Percentiles rank a stretch among this genome's conserved stretches.
Evolutionary conservation across 2,113 vertebrate species (phyloP).

Genomic region (Ahaetulla prasina): DNA sequence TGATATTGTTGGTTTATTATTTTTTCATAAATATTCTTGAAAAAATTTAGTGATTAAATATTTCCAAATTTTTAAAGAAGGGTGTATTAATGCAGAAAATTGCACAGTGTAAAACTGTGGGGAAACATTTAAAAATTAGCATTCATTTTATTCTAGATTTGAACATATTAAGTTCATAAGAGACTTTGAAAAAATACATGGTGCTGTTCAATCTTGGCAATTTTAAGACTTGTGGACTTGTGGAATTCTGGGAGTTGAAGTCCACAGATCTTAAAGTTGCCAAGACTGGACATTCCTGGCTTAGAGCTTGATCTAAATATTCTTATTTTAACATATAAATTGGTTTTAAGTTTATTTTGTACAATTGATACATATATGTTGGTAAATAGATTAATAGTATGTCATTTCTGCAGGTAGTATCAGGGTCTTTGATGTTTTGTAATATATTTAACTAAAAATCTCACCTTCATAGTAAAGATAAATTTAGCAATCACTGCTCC

Average conservation of each 20-base stretch:
- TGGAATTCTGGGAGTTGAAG: neutral
- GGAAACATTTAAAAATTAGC: neutral
- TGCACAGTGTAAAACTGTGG: neutral
- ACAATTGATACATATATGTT: neutral
- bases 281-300: neutral
- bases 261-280: neutral
- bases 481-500: conserved; percentile 36
- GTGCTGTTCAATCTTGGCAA: neutral
- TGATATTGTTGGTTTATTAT: neutral
- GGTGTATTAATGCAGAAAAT: neutral
- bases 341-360: neutral
- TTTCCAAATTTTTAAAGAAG: neutral
- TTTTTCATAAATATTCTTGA: neutral
- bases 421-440: neutral
- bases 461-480: conserved; percentile 22
- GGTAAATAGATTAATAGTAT: neutral
- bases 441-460: neutral
- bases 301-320: neutral
- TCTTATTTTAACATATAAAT: neutral
- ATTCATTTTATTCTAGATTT: neutral
- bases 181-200: neutral
- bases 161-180: neutral
- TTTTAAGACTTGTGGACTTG: neutral
- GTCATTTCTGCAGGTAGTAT: neutral
- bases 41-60: neutral